Conservation (phyloP, 2,797 vertebrate species). For the Mormyrops attenuatus region DNA sequence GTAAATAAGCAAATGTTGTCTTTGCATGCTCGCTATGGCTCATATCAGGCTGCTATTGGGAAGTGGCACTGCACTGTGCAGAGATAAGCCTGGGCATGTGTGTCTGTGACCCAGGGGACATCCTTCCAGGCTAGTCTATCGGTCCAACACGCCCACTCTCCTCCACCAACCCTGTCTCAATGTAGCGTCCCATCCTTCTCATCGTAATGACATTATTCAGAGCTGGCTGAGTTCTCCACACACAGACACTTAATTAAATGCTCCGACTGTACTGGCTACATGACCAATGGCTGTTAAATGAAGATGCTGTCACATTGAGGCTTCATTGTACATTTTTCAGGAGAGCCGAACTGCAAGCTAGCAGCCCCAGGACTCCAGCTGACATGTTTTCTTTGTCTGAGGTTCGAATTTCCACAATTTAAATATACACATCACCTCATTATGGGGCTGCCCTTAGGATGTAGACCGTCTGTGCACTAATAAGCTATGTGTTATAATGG, state of each 20-base stretch:
- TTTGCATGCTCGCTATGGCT: slow-evolving; percentile 15
- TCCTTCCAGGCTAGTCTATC: slow-evolving; percentile 33
- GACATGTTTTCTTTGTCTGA: slow-evolving; percentile 37
- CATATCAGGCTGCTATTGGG: slow-evolving; percentile 34
- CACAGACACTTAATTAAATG: slow-evolving; percentile 53
- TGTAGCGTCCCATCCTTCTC: slow-evolving; percentile 12
- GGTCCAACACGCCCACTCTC: slow-evolving; percentile 26
- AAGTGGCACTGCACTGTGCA: slow-evolving; percentile 17
- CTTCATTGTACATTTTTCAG: not conserved
- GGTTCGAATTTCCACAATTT: slow-evolving; percentile 37
- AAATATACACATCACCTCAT: slow-evolving; percentile 42
- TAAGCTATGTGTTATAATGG: slow-evolving; percentile 40
- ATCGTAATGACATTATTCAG: slow-evolving; percentile 39
- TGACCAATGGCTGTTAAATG: slow-evolving; percentile 49
- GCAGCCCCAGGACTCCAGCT: slow-evolving; percentile 21
- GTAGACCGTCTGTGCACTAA: slow-evolving; percentile 36
- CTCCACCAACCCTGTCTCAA: slow-evolving; percentile 19
- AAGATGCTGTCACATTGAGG: slow-evolving; percentile 42
- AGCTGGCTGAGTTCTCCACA: slow-evolving; percentile 28
- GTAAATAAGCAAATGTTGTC: slow-evolving; percentile 36
- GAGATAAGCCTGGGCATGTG: slow-evolving; percentile 32
- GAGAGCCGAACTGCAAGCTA: slow-evolving; percentile 10
- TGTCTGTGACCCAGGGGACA: slow-evolving; percentile 44
- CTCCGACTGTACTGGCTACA: slow-evolving; percentile 42
- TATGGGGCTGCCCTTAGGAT: slow-evolving; percentile 41